Evolutionary conservation across 2,888 invertebrate species (phyloP).

Genomic region (Noctua pronuba): DNA sequence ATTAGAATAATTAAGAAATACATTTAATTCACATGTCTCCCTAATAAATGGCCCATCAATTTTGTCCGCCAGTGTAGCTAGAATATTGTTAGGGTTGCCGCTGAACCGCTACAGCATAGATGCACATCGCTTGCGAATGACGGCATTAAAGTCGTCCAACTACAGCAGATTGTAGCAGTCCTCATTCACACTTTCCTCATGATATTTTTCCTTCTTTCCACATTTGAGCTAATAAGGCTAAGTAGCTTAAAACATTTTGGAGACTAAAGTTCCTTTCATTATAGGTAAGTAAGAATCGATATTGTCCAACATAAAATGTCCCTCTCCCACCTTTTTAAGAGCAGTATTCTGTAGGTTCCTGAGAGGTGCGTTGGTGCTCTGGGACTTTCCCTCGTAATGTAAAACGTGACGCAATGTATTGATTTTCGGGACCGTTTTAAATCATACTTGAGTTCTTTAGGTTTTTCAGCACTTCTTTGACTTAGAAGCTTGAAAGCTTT

Average conservation of each 20-base stretch:
- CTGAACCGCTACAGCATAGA: too few species aligned
- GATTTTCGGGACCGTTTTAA: slow-evolving; percentile 41
- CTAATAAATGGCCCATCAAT: too few species aligned
- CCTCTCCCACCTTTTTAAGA: neutral
- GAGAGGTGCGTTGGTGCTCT: neutral
- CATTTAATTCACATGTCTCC: too few species aligned
- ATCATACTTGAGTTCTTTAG: neutral
- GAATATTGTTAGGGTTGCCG: too few species aligned
- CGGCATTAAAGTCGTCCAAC: too few species aligned
- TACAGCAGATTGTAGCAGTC: neutral
- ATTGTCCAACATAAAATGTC: neutral
- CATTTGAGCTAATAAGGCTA: neutral
- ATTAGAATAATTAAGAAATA: too few species aligned
- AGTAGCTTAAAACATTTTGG: neutral
- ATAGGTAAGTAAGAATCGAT: neutral
- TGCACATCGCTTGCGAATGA: neutral
- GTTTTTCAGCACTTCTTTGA: neutral
- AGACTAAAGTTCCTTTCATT: neutral
- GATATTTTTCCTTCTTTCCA: neutral
- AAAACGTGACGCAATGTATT: slow-evolving; percentile 42
- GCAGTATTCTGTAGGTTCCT: slow-evolving; percentile 18
- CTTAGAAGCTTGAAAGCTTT: neutral
- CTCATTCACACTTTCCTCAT: neutral
- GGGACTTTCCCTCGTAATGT: slow-evolving; percentile 22
- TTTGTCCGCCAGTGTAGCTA: too few species aligned